Conservation (phyloP, 1,140 invertebrate genomes). For the Steinernema feltiae region DNA sequence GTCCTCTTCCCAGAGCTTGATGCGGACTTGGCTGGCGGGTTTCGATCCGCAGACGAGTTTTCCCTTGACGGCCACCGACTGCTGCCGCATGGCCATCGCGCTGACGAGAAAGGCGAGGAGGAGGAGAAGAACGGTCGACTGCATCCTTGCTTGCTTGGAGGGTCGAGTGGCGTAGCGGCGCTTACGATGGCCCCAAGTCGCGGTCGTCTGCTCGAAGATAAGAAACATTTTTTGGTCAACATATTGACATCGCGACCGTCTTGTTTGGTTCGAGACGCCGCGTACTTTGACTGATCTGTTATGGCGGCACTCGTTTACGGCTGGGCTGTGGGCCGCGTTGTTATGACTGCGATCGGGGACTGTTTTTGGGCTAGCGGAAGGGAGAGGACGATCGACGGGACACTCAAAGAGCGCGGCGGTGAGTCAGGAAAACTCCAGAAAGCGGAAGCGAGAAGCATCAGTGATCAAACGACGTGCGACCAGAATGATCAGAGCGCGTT, state of each 20-base stretch:
- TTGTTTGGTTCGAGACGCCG: too few species aligned
- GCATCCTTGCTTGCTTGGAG: background rate
- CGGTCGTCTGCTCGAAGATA: background rate
- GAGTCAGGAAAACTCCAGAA: too few species aligned
- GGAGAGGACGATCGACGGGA: background rate
- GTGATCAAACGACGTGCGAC: too few species aligned
- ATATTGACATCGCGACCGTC: background rate
- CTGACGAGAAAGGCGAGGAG: background rate
- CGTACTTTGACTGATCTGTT: background rate
- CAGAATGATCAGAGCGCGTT: too few species aligned
- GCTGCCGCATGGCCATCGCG: conserved; percentile 26
- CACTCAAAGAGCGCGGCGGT: background rate
- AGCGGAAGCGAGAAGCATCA: too few species aligned
- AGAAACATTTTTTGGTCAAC: conserved; percentile 12
- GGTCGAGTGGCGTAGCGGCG: background rate
- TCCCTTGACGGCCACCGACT: conserved; percentile 43
- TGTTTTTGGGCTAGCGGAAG: background rate
- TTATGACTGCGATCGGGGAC: background rate
- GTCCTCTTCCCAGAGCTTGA: conserved; percentile 55
- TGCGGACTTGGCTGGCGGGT: conserved; percentile 47
- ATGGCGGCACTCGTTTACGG: background rate
- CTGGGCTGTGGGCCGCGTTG: too few species aligned
- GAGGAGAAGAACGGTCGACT: background rate
- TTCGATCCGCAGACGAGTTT: conserved; percentile 46
- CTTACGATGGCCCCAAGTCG: background rate